Base-by-base conservation (phyloP, 1,140 invertebrate genomes). In the Eupristina koningsbergeri region DNA sequence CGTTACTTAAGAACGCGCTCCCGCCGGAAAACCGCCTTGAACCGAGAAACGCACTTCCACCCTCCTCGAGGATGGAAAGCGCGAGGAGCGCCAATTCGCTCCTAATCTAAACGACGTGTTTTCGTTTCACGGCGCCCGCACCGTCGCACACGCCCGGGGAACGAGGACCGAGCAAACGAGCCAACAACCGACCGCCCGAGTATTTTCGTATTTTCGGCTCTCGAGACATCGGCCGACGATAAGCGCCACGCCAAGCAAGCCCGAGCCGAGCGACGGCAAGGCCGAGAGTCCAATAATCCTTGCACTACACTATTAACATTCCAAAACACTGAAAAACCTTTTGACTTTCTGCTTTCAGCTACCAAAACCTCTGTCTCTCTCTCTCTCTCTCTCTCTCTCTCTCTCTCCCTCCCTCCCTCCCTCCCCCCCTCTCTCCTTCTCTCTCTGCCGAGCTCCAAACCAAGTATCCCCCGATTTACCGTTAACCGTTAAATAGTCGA, bases 61-160 rank as follows among this genome's bases (percentile, higher is more conserved):
- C 63, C 75, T 41, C 36, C 31, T 39, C 15, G 64, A n/a, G 13
- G 36, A 34, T 29, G 50, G 41, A 29, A 41, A 19, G 61, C 39
- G 77, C 17, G n/a, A 39, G 13, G 31, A n/a, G 63, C 36, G 63
- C 53, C 5, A 3, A 9, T 3, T 26, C 53, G 64, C 76, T 77
- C 84, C 87, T 90, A 90, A 91, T 91, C 90, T 90, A 90, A 90
- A 91, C 89, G 85, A 90, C 89, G 89, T 90, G 89, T 90, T 90
- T 88, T 89, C 86, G 88, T 81, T 83, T 75, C 41, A 50, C 81
- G 45, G 39, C 17, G 11, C 6, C 41, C 47, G n/a, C 26, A 17
- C 80, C 80, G 74, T 80, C 76, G 67, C 3, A 3, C 69, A 31
- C 22, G 69, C 8, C 8, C 26, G 45, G 2, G 64, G 8, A 19